Evolutionary conservation across 2,797 vertebrate species (phyloP).

Genomic region (Hyperoplus lanceolatus): DNA sequence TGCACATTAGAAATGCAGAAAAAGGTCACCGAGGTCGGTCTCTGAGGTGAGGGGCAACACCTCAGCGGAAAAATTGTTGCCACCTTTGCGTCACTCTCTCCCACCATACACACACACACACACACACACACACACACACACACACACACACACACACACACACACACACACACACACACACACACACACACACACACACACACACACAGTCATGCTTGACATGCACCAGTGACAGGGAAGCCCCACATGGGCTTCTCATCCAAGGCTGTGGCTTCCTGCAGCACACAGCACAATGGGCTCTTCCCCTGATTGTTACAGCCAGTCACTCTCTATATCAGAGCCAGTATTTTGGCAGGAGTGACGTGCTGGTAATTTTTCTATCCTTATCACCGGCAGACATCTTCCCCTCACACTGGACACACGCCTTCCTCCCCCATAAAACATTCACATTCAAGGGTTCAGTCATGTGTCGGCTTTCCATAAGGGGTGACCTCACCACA

Average conservation of each 20-base stretch:
- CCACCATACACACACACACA: background rate
- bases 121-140: background rate
- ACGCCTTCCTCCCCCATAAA: conserved; percentile 73
- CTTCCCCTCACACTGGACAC: conserved; percentile 66
- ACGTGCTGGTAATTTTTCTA: conserved; percentile 78
- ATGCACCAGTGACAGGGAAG: conserved; percentile 57
- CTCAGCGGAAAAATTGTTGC: conserved; percentile 49
- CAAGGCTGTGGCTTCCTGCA: conserved; percentile 76
- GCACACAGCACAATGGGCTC: conserved; percentile 81
- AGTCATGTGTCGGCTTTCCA: conserved; percentile 65
- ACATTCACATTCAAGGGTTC: conserved; percentile 46
- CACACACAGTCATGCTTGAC: conserved; percentile 16
- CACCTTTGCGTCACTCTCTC: conserved; percentile 19
- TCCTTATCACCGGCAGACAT: conserved; percentile 85
- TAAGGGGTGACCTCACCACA: conserved; percentile 33
- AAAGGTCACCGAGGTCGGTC: conserved; percentile 47
- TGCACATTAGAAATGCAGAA: conserved; percentile 19
- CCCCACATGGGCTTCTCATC: conserved; percentile 74
- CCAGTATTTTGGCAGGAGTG: conserved; percentile 77
- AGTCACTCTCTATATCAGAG: conserved; percentile 63
- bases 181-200: background rate
- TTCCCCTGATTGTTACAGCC: conserved; percentile 85
- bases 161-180: background rate
- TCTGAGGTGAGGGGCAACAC: conserved; percentile 46
- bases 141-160: background rate